Evolutionary conservation across 2,113 vertebrate species (phyloP), one percentile per base, ranked within the genome.

Genomic region (Trachemys scripta): DNA sequence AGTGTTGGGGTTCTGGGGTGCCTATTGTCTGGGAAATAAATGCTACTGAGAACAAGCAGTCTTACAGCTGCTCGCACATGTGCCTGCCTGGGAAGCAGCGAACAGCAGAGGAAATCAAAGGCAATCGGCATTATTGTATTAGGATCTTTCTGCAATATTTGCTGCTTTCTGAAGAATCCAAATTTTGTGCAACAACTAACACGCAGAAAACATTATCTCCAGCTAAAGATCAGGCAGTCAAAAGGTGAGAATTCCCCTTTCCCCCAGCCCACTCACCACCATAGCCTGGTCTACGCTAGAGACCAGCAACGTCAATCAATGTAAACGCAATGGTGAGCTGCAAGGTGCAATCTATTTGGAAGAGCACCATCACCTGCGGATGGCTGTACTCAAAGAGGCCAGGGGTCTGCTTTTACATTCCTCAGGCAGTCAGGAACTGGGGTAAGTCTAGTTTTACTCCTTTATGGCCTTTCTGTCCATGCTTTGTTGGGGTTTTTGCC

Each of bases 391-490:
- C 62, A 8, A 8, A 16, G 14, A 62, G 59, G 59, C 27, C 29
- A 16, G 54, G 54, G 29, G 10, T 25, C 56, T 59, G 56, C 0
- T 49, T 53, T 16, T 24, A 3, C 16, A n/a, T 6, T 56, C 42
- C 75, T 65, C 47, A 4, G 5, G 0, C 13, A 25, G 17, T 10
- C 79, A 49, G 11, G 35, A 25, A 17, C 35, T 13, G 14, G 0
- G 5, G 8, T 27, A 10, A 42, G 9, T 5, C 79, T 35, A 50
- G 19, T 29, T 59, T 35, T 14, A 62, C 13, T 35, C 59, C 83
- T 31, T 1, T 3, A 0, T 0, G 51, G 35, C 5, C 42, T 56
- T 65, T 2, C 27, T 47, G 25, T 27, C 69, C 24, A 4, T 50
- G 42, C 11, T 65, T 57, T 12, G 17, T 22, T 24, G 35, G 53